Percentiles rank a stretch among this genome's conserved stretches.
These are phyloP conservation scores for Escarpia spicata DNA, from an alignment of 2,888 invertebrate genomes.

Conservation along the genomic window DNA sequence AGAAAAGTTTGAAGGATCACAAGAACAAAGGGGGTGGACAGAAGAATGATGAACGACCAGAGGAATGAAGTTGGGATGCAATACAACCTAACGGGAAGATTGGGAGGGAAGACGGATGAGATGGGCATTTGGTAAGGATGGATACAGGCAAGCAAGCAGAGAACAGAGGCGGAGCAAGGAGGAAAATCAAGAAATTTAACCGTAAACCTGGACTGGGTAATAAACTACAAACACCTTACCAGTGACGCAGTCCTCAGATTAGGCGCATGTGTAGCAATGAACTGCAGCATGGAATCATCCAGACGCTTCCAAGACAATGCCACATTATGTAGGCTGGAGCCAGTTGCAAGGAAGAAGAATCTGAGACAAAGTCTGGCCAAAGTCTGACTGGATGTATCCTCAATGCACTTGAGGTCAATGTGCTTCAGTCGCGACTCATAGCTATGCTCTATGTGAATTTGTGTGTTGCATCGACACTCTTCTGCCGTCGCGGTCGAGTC, in stretches of 20 bases:
- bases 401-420: not conserved
- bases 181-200: not conserved
- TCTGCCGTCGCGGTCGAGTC: not conserved
- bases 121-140: too few relatives aligned
- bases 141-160: too few relatives aligned
- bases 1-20: too few relatives aligned
- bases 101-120: too few relatives aligned
- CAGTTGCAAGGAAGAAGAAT: not conserved
- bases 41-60: too few relatives aligned
- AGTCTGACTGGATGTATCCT: not conserved
- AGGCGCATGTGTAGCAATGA: not conserved
- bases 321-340: not conserved
- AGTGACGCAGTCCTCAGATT: not conserved
- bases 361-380: not conserved
- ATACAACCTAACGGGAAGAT: too few relatives aligned
- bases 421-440: not conserved
- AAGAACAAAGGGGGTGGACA: too few relatives aligned
- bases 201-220: not conserved
- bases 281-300: not conserved
- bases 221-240: not conserved
- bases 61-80: too few relatives aligned
- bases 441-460: not conserved
- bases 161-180: too few relatives aligned
- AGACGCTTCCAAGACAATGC: not conserved
- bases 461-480: not conserved